Conservation (phyloP, 2,113 vertebrate genomes). For the Nicator chloris region DNA sequence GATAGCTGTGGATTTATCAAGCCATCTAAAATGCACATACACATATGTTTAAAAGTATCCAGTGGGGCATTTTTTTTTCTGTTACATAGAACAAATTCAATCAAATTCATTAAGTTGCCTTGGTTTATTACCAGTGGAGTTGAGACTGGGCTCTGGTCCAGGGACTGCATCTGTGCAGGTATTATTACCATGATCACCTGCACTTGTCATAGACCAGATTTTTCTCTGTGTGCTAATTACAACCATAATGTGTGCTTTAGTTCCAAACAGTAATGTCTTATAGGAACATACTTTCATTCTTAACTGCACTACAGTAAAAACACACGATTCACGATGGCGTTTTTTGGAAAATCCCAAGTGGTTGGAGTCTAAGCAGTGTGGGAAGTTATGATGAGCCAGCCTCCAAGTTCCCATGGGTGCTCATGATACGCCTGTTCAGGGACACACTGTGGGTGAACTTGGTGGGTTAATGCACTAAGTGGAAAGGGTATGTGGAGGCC, state of each 20-base stretch:
- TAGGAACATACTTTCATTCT: not conserved
- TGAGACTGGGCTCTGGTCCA: not conserved
- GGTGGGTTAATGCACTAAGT: not conserved
- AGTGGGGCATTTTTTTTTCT: not conserved
- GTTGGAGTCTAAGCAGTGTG: not conserved
- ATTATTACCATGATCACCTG: not conserved
- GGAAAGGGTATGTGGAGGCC: not conserved
- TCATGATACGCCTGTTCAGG: not conserved
- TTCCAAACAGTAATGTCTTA: not conserved
- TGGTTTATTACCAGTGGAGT: not conserved
- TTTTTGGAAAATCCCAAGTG: not conserved
- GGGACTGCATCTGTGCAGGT: not conserved
- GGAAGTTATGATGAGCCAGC: not conserved
- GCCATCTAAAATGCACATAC: not conserved
- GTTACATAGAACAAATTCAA: not conserved
- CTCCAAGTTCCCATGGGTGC: not conserved
- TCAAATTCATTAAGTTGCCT: not conserved
- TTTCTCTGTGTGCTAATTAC: not conserved
- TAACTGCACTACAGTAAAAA: not conserved
- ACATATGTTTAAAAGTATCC: not conserved
- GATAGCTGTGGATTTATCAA: slow-evolving; percentile 57
- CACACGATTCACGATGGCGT: not conserved
- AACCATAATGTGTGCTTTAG: not conserved
- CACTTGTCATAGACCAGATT: not conserved
- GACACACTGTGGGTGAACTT: not conserved